A percentile compares a stretch with the other conserved stretches of the same genome.
Evolutionary conservation across 2,797 vertebrate genomes (phyloP).

Genomic region (Melanotaenia maccullochi): DNA sequence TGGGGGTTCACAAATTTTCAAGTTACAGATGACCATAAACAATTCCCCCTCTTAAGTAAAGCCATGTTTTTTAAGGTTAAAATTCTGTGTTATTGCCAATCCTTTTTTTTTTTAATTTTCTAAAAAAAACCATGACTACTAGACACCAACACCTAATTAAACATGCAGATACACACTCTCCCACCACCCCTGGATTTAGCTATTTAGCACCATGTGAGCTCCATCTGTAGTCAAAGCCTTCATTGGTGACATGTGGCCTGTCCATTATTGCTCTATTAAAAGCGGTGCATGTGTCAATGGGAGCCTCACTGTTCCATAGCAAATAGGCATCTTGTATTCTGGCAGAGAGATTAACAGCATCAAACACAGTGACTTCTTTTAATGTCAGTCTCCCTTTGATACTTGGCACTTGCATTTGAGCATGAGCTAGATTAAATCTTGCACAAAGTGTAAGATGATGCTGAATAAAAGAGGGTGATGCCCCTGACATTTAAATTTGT

Average conservation of each 20-base stretch:
- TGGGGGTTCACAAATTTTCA: not conserved
- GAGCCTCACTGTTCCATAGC: conserved; percentile 67
- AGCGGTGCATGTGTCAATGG: conserved; percentile 64
- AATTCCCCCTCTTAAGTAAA: conserved; percentile 7
- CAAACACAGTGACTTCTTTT: conserved; percentile 67
- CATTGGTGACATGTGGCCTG: conserved; percentile 69
- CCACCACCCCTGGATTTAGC: conserved; percentile 43
- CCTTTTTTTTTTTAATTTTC: conserved; percentile 18
- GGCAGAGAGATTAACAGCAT: conserved; percentile 74
- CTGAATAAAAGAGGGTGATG: conserved; percentile 38
- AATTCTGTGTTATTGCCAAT: conserved; percentile 29
- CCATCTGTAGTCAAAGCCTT: conserved; percentile 72
- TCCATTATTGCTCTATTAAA: conserved; percentile 77
- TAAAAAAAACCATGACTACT: conserved; percentile 21
- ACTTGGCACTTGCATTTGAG: conserved; percentile 51
- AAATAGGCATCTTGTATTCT: conserved; percentile 68
- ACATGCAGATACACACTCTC: conserved; percentile 30
- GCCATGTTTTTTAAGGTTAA: conserved; percentile 12
- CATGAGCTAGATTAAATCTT: conserved; percentile 60
- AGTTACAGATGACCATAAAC: not conserved
- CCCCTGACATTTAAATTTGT: conserved; percentile 49
- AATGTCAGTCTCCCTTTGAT: conserved; percentile 72
- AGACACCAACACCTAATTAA: conserved; percentile 2
- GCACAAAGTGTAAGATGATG: conserved; percentile 50
- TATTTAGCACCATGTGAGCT: conserved; percentile 70